phyloP scores from a whole-genome alignment of 2,113 vertebrate genomes.

The Glaucidium brasilianum region DNA sequence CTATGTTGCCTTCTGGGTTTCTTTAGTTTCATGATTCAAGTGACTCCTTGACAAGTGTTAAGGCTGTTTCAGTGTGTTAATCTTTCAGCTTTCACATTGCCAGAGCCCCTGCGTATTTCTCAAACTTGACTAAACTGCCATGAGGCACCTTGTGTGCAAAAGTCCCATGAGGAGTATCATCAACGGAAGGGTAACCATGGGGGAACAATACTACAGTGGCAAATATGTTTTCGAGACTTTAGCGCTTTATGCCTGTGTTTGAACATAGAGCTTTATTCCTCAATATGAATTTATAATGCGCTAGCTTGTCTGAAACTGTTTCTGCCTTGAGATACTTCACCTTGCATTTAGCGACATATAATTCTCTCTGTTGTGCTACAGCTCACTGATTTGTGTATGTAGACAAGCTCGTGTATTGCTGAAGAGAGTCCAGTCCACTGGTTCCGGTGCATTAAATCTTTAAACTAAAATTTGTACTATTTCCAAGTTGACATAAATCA shows the following conservation, averaged over 20 bases:
- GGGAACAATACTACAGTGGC: not conserved
- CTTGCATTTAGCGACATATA: not conserved
- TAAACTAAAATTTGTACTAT: not conserved
- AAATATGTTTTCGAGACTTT: not conserved
- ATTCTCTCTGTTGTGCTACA: not conserved
- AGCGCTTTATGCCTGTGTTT: not conserved
- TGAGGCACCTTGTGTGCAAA: not conserved
- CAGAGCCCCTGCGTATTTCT: not conserved
- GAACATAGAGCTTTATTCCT: not conserved
- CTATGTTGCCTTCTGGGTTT: not conserved
- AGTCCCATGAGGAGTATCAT: not conserved
- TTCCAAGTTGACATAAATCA: not conserved
- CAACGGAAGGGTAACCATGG: not conserved
- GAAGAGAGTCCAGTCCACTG: not conserved
- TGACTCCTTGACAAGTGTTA: not conserved
- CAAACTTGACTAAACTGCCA: not conserved
- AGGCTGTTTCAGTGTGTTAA: not conserved
- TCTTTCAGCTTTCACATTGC: not conserved
- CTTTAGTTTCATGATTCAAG: not conserved
- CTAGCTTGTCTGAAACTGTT: not conserved
- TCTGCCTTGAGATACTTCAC: not conserved
- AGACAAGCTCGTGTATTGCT: not conserved
- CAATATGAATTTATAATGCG: not conserved
- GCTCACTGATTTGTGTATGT: not conserved
- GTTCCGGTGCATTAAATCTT: not conserved